These are phyloP conservation scores for Hafferia zeledoni DNA, from an alignment of 2,797 vertebrate genomes.

Conservation along the genomic window DNA sequence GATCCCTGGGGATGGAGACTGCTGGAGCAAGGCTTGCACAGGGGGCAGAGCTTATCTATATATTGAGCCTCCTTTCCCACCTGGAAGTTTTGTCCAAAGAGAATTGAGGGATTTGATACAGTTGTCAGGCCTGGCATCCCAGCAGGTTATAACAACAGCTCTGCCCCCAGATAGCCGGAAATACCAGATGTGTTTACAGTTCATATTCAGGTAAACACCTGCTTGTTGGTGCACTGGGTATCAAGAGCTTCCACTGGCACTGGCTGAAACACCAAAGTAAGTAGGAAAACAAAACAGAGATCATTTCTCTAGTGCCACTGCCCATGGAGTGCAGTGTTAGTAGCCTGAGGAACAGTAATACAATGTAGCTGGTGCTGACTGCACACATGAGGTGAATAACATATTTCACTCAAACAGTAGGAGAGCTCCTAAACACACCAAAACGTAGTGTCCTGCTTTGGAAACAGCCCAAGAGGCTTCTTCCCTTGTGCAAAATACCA, in stretches of 20 bases:
- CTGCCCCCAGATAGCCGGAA: neutral
- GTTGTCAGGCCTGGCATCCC: neutral
- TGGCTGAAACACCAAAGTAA: neutral
- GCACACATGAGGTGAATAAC: neutral
- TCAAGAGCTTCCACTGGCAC: neutral
- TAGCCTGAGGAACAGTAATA: neutral
- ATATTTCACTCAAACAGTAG: neutral
- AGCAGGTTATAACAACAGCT: neutral
- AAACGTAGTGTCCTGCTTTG: neutral
- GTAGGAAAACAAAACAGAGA: neutral
- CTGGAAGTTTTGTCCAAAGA: neutral
- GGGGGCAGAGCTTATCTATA: neutral
- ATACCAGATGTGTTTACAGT: neutral
- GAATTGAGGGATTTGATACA: neutral
- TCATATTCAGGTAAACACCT: neutral
- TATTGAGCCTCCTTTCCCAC: conserved; percentile 15
- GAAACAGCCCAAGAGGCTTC: neutral
- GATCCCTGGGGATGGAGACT: neutral
- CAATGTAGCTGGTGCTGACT: neutral
- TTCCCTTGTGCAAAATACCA: neutral
- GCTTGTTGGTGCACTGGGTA: neutral
- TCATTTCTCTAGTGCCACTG: neutral
- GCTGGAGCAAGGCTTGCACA: neutral
- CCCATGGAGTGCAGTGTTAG: neutral
- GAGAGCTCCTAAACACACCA: neutral